These are phyloP conservation scores for Stenopsyche tienmushanensis DNA, from an alignment of 1,140 invertebrate species.

Conservation along the genomic window DNA sequence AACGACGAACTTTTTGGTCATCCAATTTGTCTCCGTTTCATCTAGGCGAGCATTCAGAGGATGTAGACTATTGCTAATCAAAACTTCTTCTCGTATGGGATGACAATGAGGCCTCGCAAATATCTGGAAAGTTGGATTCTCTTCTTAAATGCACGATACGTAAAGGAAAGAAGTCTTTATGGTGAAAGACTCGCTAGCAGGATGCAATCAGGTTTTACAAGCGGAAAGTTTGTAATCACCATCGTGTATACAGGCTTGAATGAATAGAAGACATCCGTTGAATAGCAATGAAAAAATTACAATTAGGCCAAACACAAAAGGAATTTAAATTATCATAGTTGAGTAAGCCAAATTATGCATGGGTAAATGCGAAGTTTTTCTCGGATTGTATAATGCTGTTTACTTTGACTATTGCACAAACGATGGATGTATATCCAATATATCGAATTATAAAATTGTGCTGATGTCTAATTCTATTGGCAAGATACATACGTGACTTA, in stretches of 20 bases:
- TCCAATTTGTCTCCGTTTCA: slow-evolving; percentile 30
- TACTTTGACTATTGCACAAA: no score
- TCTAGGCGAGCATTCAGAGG: slow-evolving; percentile 5
- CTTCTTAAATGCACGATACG: not conserved
- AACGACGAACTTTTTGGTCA: slow-evolving; percentile 15
- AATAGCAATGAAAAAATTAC: no score
- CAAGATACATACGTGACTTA: no score
- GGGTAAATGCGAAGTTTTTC: no score
- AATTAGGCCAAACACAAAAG: no score
- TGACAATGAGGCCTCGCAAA: slow-evolving; percentile 27
- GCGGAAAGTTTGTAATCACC: slow-evolving; percentile 21
- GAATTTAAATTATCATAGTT: no score
- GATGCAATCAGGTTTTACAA: slow-evolving; percentile 22
- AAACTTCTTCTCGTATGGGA: slow-evolving; percentile 24
- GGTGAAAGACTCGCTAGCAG: not conserved
- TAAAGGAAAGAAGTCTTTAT: not conserved
- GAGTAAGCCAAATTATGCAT: no score
- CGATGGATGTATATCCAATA: no score
- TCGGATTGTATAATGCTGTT: no score
- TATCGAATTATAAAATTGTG: no score
- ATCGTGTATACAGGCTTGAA: not conserved
- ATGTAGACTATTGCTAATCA: slow-evolving; percentile 28
- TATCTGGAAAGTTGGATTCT: slow-evolving; percentile 11
- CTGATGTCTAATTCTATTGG: no score
- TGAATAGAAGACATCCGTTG: not conserved